Evolutionary conservation across 2,113 vertebrate species (phyloP), one percentile per base, ranked within the genome.

Genomic region (Mola mola): DNA sequence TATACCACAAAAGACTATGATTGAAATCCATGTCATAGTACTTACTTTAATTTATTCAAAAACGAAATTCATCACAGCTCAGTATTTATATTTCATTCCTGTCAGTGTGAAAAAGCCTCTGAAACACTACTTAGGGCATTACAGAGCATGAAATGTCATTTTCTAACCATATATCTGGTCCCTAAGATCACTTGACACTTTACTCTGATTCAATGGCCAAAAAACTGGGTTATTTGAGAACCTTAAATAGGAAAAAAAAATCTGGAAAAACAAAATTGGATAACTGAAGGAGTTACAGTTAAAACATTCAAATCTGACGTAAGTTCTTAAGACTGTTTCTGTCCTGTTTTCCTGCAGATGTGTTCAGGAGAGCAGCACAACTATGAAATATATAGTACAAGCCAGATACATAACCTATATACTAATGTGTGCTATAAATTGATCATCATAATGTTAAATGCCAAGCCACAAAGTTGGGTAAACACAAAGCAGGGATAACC

Each of bases 391-490:
- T 17, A 6, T 49, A 69, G 75, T 33, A 67, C 13, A 21, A 2
- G 33, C 28, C 10, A 24, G 6, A 72, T 74, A 44, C 33, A 70
- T 77, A 70, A 64, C 34, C 58, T 53, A 0, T 9, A 7, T 25
- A 10, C 28, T 41, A 70, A 78, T 55, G 70, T 20, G 44, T 12
- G 63, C 59, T 24, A 76, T 81, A 67, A 71, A 81, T 78, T 49
- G 33, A 40, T n/a, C 15, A 57, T 64, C 60, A 52, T 53, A 59
- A 64, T 71, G 69, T 31, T 61, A 49, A 53, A 74, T 4, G 34
- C 74, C 72, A 61, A 44, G 58, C 72, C 67, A 67, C 76, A 73
- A 62, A 44, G 59, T 40, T 43, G 31, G 36, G 41, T 57, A 70
- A 73, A 83, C 59, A 72, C 28, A 61, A 31, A 71, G 50, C 59